These are phyloP conservation scores for Vipera ursinii DNA, from an alignment of 2,797 vertebrate genomes.

Conservation along the genomic window DNA sequence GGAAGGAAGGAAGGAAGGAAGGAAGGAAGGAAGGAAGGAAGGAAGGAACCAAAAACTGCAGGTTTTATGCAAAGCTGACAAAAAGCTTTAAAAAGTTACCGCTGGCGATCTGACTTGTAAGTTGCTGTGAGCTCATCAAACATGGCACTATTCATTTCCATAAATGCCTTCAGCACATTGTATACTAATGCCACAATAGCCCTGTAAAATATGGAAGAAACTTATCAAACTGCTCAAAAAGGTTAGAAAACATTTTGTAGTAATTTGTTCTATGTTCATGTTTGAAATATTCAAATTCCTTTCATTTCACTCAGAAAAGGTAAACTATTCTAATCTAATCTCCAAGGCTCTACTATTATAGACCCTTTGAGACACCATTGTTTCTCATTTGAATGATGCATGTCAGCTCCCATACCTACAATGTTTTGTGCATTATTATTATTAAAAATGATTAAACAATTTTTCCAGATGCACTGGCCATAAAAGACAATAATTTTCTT, in stretches of 20 bases:
- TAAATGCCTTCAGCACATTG: constrained; percentile 98
- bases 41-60: constrained; percentile 39
- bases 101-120: constrained; percentile 99
- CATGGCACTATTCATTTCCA: constrained; percentile 99
- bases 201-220: constrained; percentile 69
- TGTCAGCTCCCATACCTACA: not conserved
- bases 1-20: constrained; percentile 32
- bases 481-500: not conserved
- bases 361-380: not conserved
- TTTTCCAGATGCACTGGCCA: not conserved
- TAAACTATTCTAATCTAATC: not conserved
- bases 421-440: not conserved
- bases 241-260: not conserved
- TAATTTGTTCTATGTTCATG: constrained; percentile 18
- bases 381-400: not conserved
- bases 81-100: constrained; percentile 85
- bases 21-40: not conserved
- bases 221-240: constrained; percentile 42
- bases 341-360: not conserved
- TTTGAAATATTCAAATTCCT: constrained; percentile 28
- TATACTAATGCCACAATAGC: constrained; percentile 98
- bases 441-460: not conserved
- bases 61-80: constrained; percentile 65
- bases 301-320: constrained; percentile 5
- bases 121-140: constrained; percentile 98